Conservation (phyloP, 2,888 invertebrate species). For the Parnassius smintheus region DNA sequence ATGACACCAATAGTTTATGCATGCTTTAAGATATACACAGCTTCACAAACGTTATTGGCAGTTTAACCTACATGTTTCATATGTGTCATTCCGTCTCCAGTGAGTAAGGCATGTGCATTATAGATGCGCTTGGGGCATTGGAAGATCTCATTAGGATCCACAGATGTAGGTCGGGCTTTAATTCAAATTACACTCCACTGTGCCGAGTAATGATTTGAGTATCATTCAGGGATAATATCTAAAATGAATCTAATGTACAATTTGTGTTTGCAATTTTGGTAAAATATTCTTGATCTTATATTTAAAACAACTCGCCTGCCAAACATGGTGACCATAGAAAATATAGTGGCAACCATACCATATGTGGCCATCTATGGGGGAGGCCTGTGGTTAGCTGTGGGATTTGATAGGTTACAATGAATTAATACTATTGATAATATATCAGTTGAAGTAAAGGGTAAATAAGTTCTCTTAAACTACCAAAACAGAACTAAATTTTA, state of each 20-base stretch:
- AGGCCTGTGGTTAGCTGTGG: not conserved
- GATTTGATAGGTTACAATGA: too few species aligned
- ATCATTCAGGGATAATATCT: slow-evolving; percentile 1
- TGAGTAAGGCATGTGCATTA: slow-evolving; percentile 18
- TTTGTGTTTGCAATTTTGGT: too few species aligned
- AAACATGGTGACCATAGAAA: not conserved
- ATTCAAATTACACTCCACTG: slow-evolving; percentile 21
- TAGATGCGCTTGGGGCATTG: slow-evolving; percentile 17
- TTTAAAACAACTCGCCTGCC: not conserved
- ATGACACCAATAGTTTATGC: too few species aligned
- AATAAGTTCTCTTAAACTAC: too few species aligned
- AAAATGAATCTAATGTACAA: too few species aligned
- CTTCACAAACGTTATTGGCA: slow-evolving; percentile 7
- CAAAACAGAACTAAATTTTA: too few species aligned
- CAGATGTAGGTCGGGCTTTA: slow-evolving; percentile 20
- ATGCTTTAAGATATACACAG: too few species aligned
- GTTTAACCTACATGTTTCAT: slow-evolving; percentile 10
- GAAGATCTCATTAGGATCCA: slow-evolving; percentile 12
- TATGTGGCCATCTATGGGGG: not conserved
- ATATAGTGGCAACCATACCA: not conserved
- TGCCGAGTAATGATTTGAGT: slow-evolving; percentile 10
- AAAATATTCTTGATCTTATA: too few species aligned
- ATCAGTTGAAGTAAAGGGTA: too few species aligned
- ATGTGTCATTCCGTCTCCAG: slow-evolving; percentile 2
- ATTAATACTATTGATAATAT: too few species aligned